Evolutionary conservation across 2,113 vertebrate genomes (phyloP).

Genomic region (Antidorcas marsupialis): DNA sequence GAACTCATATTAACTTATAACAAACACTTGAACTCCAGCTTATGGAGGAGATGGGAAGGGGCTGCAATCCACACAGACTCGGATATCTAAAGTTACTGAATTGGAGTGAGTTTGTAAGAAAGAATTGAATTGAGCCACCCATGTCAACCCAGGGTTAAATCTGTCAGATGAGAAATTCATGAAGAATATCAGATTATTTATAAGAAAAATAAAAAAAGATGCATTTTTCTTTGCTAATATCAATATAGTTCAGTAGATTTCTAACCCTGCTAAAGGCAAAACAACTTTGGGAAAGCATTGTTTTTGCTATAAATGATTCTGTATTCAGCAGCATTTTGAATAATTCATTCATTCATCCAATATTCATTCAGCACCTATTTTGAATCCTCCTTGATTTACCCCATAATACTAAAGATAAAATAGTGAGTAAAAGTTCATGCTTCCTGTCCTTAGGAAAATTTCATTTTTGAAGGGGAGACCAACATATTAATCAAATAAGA

Average conservation of each 20-base stretch:
- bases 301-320: background rate
- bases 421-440: background rate
- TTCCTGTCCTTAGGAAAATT: background rate
- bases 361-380: slow-evolving; percentile 19
- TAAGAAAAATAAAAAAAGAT: background rate
- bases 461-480: background rate
- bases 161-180: background rate
- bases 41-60: background rate
- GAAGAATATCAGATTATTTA: background rate
- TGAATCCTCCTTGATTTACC: background rate
- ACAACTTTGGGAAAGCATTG: background rate
- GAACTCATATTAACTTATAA: background rate
- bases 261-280: background rate
- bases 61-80: background rate
- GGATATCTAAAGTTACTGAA: background rate
- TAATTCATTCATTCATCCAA: slow-evolving; percentile 18
- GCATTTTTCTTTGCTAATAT: background rate
- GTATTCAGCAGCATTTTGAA: background rate
- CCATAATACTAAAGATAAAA: background rate
- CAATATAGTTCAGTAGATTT: background rate
- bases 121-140: background rate
- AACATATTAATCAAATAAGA: background rate
- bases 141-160: background rate
- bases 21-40: background rate
- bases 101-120: background rate